Conservation (phyloP, 2,888 invertebrate genomes). For the Nymphalis polychloros region DNA sequence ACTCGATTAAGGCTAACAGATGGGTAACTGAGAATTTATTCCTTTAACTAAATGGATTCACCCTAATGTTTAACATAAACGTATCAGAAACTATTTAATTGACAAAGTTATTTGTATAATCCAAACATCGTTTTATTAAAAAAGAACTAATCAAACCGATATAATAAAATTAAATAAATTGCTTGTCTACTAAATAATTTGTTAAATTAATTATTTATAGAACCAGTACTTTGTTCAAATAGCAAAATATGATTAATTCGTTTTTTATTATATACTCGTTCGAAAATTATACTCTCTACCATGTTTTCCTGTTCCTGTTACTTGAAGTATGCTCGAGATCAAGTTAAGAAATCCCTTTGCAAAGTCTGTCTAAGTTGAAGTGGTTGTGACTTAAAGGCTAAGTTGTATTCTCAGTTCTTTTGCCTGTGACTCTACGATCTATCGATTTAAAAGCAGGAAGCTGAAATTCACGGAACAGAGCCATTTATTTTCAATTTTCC, state of each 20-base stretch:
- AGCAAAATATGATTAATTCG: too few species aligned
- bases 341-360: slow-evolving; percentile 22
- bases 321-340: slow-evolving; percentile 39
- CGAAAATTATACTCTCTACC: slow-evolving; percentile 56
- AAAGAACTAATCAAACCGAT: too few species aligned
- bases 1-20: slow-evolving; percentile 49
- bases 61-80: too few species aligned
- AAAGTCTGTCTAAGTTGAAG: slow-evolving; percentile 27
- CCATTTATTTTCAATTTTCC: slow-evolving; percentile 14
- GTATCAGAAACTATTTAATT: too few species aligned
- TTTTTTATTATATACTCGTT: slow-evolving; percentile 37
- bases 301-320: slow-evolving; percentile 37
- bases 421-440: slow-evolving; percentile 8
- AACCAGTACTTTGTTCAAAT: background rate
- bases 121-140: too few species aligned
- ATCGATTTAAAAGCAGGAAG: slow-evolving; percentile 17
- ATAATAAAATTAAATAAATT: too few species aligned
- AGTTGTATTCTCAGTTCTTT: slow-evolving; percentile 18
- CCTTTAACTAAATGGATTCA: slow-evolving; percentile 48
- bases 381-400: slow-evolving; percentile 24
- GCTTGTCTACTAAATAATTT: too few species aligned
- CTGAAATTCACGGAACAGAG: slow-evolving; percentile 7
- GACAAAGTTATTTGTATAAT: too few species aligned
- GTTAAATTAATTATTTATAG: too few species aligned
- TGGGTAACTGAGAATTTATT: slow-evolving; percentile 53